Conservation (phyloP, 2,888 invertebrate species). For the Cyclophora albipunctata region DNA sequence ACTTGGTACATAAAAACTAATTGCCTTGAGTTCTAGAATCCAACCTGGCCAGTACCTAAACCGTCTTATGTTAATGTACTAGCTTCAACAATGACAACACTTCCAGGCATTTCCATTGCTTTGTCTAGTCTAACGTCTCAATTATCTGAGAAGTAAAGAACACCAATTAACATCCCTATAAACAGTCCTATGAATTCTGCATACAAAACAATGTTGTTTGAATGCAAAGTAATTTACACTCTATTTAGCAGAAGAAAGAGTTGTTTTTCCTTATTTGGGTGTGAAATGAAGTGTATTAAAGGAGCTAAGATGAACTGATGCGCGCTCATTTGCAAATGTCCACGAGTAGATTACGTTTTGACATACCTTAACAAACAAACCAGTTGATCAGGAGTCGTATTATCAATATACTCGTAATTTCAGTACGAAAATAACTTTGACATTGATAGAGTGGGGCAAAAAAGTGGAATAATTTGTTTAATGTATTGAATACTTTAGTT, state of each 20-base stretch:
- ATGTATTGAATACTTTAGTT: too few species aligned
- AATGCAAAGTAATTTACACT: slow-evolving; percentile 4
- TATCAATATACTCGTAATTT: slow-evolving; percentile 43
- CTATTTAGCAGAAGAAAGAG: slow-evolving; percentile 3
- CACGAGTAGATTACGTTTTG: slow-evolving; percentile 52
- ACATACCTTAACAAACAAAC: slow-evolving; percentile 51
- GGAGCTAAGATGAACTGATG: slow-evolving; percentile 37
- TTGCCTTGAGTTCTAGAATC: neutral
- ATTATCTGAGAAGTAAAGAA: slow-evolving; percentile 55
- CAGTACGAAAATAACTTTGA: slow-evolving; percentile 26
- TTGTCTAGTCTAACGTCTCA: slow-evolving; percentile 59
- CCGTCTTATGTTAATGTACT: too few species aligned
- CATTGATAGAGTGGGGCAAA: slow-evolving; percentile 14
- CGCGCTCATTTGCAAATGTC: slow-evolving; percentile 58
- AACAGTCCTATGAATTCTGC: slow-evolving; percentile 38
- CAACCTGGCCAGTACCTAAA: too few species aligned
- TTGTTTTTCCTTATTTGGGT: slow-evolving; percentile 1
- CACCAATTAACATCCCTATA: slow-evolving; percentile 63
- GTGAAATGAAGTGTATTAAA: slow-evolving; percentile 12
- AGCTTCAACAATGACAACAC: slow-evolving; percentile 20
- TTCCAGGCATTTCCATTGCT: slow-evolving; percentile 43
- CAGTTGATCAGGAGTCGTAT: slow-evolving; percentile 33
- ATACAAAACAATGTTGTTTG: slow-evolving; percentile 11
- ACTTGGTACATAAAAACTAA: neutral
- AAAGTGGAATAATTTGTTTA: too few species aligned